Percentiles rank a stretch among this genome's conserved stretches.
Evolutionary conservation across 2,113 vertebrate species (phyloP).

Genomic region (Dipodomys spectabilis): DNA sequence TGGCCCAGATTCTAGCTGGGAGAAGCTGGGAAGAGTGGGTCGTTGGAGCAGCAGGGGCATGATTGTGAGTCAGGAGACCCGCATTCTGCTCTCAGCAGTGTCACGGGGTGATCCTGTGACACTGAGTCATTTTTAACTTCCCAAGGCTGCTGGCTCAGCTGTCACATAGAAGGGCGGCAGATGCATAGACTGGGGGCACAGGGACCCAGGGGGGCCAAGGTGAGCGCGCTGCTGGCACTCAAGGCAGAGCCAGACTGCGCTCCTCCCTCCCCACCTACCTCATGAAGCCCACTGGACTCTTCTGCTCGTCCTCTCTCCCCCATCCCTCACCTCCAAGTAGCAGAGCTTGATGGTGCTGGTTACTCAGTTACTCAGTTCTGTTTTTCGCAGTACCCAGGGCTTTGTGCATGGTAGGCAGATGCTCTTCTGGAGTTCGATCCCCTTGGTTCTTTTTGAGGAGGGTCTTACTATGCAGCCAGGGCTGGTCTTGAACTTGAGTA

Average conservation of each 20-base stretch:
- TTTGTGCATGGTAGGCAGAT: no score
- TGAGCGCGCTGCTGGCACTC: background rate
- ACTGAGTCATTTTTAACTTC: conserved; percentile 1
- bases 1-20: background rate
- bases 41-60: background rate
- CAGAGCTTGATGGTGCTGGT: background rate
- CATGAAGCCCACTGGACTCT: background rate
- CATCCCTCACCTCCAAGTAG: background rate
- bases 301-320: background rate
- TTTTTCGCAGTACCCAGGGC: no score
- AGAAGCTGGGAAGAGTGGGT: background rate
- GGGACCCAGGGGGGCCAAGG: background rate
- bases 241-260: background rate
- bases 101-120: background rate
- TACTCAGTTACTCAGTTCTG: no score
- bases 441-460: no score
- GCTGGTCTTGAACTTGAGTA: no score
- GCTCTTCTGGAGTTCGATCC: no score
- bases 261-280: background rate
- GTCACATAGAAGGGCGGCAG: background rate
- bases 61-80: background rate
- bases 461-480: no score
- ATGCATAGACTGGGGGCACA: background rate
- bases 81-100: background rate
- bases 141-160: background rate